phyloP scores from a whole-genome alignment of 2,113 vertebrate species.

The Sardina pilchardus region DNA sequence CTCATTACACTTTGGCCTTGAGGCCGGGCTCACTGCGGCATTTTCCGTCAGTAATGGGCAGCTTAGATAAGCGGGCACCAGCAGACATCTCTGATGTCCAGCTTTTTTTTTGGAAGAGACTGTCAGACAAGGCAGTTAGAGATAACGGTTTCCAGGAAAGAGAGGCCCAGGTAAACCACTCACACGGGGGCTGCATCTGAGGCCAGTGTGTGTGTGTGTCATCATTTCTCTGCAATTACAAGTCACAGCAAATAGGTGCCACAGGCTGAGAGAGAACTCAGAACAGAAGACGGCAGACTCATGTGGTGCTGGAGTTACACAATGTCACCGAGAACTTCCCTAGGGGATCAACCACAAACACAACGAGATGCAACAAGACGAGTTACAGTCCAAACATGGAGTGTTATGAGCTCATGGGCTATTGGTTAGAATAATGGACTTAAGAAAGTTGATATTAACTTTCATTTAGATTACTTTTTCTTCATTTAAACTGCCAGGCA shows the following conservation, averaged over 20 bases:
- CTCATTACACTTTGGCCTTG: conserved; percentile 24
- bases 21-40: not conserved
- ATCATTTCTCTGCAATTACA: not conserved
- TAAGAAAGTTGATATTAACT: not conserved
- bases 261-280: not conserved
- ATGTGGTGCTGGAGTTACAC: not conserved
- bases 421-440: not conserved
- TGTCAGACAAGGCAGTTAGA: not conserved
- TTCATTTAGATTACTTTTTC: not conserved
- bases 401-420: not conserved
- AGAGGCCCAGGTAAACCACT: not conserved
- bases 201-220: not conserved
- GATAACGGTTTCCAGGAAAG: not conserved
- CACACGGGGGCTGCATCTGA: not conserved
- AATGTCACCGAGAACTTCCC: not conserved
- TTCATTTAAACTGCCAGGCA: not conserved
- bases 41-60: not conserved
- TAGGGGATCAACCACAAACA: not conserved
- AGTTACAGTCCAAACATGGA: not conserved
- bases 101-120: not conserved
- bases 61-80: not conserved
- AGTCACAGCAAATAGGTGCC: not conserved
- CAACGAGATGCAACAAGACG: not conserved
- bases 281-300: not conserved
- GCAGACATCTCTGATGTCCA: not conserved